phyloP scores from a whole-genome alignment of 2,113 vertebrate genomes.

The Muntiacus muntjak region DNA sequence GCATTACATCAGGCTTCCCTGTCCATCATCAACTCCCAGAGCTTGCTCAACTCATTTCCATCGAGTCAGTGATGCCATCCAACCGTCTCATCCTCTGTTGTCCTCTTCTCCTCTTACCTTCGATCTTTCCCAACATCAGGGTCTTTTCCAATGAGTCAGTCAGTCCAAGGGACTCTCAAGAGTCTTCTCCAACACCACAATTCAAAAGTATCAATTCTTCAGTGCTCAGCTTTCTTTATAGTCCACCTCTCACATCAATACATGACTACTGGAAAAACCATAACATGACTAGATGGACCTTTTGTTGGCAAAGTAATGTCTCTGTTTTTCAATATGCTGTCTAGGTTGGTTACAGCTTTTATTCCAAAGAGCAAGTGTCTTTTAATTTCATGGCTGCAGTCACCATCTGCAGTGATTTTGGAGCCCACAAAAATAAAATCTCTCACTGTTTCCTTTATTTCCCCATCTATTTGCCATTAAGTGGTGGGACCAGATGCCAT shows the following conservation, averaged over 20 bases:
- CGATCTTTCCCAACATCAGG: background rate
- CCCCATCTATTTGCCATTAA: background rate
- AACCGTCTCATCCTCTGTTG: background rate
- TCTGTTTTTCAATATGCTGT: background rate
- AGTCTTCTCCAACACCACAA: background rate
- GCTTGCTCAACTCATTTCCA: background rate
- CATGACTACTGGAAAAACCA: background rate
- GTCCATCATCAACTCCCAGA: background rate
- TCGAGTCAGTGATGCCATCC: background rate
- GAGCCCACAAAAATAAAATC: background rate
- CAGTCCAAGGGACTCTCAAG: background rate
- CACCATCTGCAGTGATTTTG: background rate
- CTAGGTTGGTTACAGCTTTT: background rate
- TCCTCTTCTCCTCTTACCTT: background rate
- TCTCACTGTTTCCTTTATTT: background rate
- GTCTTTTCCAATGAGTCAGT: background rate
- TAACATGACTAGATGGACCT: background rate
- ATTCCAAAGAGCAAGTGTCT: background rate
- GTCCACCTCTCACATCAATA: background rate
- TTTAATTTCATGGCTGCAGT: background rate
- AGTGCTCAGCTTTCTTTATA: background rate
- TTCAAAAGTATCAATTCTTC: background rate
- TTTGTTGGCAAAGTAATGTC: background rate
- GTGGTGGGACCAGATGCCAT: background rate
- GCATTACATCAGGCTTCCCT: background rate